phyloP scores from a whole-genome alignment of 1,140 invertebrate species.

The Dinothrombium tinctorium region DNA sequence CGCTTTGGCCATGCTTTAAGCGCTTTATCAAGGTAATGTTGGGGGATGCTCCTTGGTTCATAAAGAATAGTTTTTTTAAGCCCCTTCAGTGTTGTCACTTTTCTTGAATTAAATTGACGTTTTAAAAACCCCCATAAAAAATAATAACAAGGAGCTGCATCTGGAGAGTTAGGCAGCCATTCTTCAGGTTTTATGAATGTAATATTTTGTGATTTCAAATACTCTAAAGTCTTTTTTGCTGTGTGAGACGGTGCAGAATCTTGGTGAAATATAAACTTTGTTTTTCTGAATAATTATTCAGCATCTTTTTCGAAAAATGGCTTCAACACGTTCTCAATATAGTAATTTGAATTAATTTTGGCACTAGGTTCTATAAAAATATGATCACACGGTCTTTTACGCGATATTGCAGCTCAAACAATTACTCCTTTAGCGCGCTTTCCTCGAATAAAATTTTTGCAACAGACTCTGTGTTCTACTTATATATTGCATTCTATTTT shows the following conservation, averaged over 20 bases:
- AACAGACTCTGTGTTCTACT: neutral
- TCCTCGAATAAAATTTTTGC: neutral
- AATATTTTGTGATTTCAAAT: neutral
- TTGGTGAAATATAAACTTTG: slow-evolving; percentile 3
- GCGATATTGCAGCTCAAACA: neutral
- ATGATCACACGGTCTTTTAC: neutral
- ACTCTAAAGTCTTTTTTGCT: slow-evolving; percentile 2
- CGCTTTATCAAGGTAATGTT: neutral
- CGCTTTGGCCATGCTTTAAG: neutral
- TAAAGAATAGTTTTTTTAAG: neutral
- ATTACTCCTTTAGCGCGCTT: neutral
- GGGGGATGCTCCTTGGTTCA: neutral
- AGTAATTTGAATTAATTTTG: neutral
- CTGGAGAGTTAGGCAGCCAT: neutral
- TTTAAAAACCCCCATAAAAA: slow-evolving; percentile 5
- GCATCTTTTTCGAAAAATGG: neutral
- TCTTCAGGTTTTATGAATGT: neutral
- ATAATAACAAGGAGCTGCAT: slow-evolving; percentile 7
- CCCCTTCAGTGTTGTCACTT: neutral
- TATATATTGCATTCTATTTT: neutral
- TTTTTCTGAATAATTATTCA: neutral
- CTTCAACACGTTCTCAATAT: neutral
- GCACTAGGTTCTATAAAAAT: neutral
- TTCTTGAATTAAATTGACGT: neutral
- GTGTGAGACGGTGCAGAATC: slow-evolving; percentile 1